These are phyloP conservation scores for Neomorphus geoffroyi DNA, from an alignment of 2,797 vertebrate species.

Conservation along the genomic window DNA sequence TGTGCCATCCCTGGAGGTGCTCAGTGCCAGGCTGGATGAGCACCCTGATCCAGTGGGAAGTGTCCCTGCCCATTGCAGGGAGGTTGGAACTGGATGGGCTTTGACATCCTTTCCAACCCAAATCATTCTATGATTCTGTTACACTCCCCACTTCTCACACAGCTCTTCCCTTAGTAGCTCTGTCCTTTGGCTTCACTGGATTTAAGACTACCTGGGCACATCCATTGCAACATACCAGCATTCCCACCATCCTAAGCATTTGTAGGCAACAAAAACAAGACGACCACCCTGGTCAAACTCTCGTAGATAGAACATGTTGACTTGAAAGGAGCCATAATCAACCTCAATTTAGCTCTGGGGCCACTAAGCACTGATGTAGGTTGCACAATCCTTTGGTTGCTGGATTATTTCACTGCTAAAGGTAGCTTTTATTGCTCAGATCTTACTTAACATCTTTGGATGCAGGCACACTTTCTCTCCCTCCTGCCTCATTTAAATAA, in stretches of 20 bases:
- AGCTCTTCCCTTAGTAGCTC: neutral
- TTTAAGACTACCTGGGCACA: neutral
- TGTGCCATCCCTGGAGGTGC: too few species aligned
- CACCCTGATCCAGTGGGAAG: too few species aligned
- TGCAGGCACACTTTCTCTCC: neutral
- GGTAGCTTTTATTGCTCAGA: neutral
- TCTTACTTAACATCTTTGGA: neutral
- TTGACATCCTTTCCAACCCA: too few species aligned
- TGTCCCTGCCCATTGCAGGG: too few species aligned
- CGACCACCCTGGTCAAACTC: neutral
- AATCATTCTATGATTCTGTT: neutral
- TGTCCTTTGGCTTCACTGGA: neutral
- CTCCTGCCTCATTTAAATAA: neutral
- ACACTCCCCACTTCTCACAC: neutral
- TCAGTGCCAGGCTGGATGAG: too few species aligned
- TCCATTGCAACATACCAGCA: neutral
- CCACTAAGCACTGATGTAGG: neutral
- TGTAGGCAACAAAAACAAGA: slow-evolving; percentile 4
- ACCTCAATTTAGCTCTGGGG: neutral
- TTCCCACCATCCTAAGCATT: neutral
- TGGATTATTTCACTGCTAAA: neutral
- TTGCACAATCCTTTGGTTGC: neutral
- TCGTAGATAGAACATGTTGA: neutral
- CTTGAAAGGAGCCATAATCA: neutral
- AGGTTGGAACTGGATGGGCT: too few species aligned